Percentiles rank a stretch among this genome's conserved stretches.
Conservation (phyloP, 2,888 invertebrate genomes). For the Pelosia muscerda region DNA sequence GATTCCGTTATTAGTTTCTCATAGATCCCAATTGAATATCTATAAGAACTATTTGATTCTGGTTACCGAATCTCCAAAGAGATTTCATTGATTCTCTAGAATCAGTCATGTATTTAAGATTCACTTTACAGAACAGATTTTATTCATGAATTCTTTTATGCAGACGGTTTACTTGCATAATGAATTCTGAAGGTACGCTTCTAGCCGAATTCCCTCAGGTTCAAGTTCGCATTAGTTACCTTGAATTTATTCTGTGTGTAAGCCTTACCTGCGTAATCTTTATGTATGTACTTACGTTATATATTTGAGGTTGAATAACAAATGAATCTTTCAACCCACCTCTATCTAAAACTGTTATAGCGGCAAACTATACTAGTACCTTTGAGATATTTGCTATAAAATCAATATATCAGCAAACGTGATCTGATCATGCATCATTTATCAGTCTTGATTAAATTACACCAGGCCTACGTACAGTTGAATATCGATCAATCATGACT, state of each 20-base stretch:
- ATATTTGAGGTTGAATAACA: conserved; percentile 38
- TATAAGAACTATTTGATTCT: neutral
- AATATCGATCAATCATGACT: conserved; percentile 7
- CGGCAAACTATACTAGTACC: neutral
- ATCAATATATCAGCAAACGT: neutral
- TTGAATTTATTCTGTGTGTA: conserved; percentile 46
- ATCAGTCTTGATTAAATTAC: neutral
- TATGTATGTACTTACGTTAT: conserved; percentile 29
- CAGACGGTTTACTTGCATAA: conserved; percentile 25
- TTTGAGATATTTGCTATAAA: neutral
- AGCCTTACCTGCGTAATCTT: conserved; percentile 33
- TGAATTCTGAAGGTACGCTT: conserved; percentile 28
- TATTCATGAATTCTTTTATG: conserved; percentile 12
- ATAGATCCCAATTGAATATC: neutral
- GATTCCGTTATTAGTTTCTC: neutral
- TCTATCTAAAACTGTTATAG: neutral
- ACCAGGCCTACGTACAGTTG: neutral
- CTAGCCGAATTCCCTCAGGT: conserved; percentile 41
- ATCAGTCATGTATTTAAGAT: neutral
- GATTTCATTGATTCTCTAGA: neutral
- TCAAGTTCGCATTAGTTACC: conserved; percentile 37
- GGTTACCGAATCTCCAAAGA: neutral
- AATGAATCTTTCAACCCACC: conserved; percentile 17
- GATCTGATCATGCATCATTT: neutral
- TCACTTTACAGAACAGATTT: neutral